These are phyloP conservation scores for Drosophila anomelani DNA, from an alignment of 2,888 invertebrate species.

Conservation along the genomic window DNA sequence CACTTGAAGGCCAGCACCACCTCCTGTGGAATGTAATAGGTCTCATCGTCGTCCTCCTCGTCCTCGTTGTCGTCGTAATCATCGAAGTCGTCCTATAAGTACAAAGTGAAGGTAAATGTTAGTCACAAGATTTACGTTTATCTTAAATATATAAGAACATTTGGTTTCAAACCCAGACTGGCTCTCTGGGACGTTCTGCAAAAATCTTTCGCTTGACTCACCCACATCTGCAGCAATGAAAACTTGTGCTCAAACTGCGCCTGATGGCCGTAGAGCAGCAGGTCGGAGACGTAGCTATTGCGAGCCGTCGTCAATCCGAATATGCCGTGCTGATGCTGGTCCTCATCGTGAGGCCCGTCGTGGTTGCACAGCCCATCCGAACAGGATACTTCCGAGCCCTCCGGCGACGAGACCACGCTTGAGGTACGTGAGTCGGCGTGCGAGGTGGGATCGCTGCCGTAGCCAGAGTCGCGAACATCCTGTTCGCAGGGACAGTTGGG, in stretches of 20 bases:
- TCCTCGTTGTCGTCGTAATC: slow-evolving; percentile 91
- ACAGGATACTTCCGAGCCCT: slow-evolving; percentile 95
- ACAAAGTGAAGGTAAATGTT: background rate
- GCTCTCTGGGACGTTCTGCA: background rate
- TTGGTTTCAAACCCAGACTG: background rate
- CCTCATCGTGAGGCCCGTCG: slow-evolving; percentile 84
- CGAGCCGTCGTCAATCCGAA: slow-evolving; percentile 51
- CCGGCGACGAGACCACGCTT: slow-evolving; percentile 93
- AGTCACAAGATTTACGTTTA: background rate
- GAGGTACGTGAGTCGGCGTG: slow-evolving; percentile 90
- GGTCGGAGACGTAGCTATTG: slow-evolving; percentile 60
- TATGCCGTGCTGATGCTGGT: slow-evolving; percentile 66
- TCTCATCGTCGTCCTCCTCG: slow-evolving; percentile 91
- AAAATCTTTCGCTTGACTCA: slow-evolving; percentile 48
- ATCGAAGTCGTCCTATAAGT: slow-evolving; percentile 89
- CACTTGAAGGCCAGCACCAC: slow-evolving; percentile 95
- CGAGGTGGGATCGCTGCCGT: slow-evolving; percentile 89
- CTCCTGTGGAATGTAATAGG: slow-evolving; percentile 92
- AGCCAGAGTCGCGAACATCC: slow-evolving; percentile 90
- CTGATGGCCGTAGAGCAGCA: slow-evolving; percentile 57
- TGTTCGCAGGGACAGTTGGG: slow-evolving; percentile 85
- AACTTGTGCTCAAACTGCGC: slow-evolving; percentile 59
- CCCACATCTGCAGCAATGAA: slow-evolving; percentile 73
- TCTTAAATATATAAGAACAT: background rate
- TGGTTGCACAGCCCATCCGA: slow-evolving; percentile 93